Evolutionary conservation across 1,140 invertebrate genomes (phyloP), one percentile per base, ranked within the genome.

Genomic region (Trinorchestia longiramus): DNA sequence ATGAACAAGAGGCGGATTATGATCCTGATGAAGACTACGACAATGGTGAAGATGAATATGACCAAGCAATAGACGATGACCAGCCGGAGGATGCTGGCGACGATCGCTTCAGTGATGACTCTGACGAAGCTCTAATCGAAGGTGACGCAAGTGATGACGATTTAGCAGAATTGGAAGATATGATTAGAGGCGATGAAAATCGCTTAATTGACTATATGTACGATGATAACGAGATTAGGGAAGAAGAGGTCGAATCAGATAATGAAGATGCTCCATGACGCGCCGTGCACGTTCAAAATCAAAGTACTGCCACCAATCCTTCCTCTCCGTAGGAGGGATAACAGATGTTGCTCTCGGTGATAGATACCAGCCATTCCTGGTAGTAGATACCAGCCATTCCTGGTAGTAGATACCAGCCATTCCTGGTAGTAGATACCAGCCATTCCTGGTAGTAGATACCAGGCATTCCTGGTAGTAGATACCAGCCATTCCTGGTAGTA

Each of bases 71-170:
- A 6, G 44, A 94, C 43, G 92, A 45, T 47, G 92, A 47, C 17
- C 41, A 19, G 15, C 41, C 4, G 8, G 43, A 45, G 40, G 44
- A 45, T 0, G 3, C 40, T 94, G 92, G 1, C 19, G 92, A 94
- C 44, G 92, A 94, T 45, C 43, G 47, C 1, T 43, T 94, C 8
- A 94, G 92, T 94, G 92, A 94, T 94, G 92, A 94, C 44, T 94
- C 92, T 1, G 92, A 94, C 40, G 92, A 94, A 8, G 92, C 92
- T 19, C 43, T 94, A 43, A 94, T 94, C 15, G 92, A 94, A 94
- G 92, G 92, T 19, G 92, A 94, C 40, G 15, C 44, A 47, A 94
- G 92, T 94, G 92, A 94, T 40, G 92, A 94, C 40, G 92, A 94
- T 40, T 47, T 94, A 44, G 62, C 62, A 77, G 88, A 91, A 43